Conservation (phyloP, 1,140 invertebrate genomes). For the Daktulosphaira vitifoliae region DNA sequence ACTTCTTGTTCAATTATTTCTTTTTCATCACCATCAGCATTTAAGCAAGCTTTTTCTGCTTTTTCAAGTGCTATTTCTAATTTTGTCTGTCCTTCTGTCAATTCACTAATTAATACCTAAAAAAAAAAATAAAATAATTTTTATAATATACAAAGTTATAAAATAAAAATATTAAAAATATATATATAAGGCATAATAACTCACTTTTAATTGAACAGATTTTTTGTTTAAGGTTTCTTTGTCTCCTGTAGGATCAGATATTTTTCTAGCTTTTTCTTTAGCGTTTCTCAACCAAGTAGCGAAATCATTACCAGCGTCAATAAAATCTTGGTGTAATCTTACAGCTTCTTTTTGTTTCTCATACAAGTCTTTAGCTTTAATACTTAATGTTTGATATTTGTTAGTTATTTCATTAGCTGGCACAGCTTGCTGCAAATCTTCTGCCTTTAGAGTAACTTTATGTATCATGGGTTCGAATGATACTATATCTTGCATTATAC, state of each 20-base stretch:
- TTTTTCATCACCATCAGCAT: conserved; percentile 74
- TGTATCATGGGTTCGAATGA: conserved; percentile 93
- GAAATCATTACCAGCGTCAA: conserved; percentile 85
- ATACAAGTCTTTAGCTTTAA: conserved; percentile 68
- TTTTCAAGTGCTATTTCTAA: conserved; percentile 69
- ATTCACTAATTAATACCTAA: conserved; percentile 63
- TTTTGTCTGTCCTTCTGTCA: conserved; percentile 70
- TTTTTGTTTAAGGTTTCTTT: conserved; percentile 79
- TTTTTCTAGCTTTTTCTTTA: conserved; percentile 83
- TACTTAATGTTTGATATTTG: conserved; percentile 81
- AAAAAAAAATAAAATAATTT: no score
- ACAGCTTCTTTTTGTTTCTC: conserved; percentile 78
- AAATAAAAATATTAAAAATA: neutral
- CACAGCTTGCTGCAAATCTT: conserved; percentile 73
- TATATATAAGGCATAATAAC: neutral
- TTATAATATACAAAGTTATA: no score
- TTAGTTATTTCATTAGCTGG: conserved; percentile 80
- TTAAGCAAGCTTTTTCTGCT: conserved; percentile 70
- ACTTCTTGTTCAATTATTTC: conserved; percentile 88
- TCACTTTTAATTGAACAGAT: conserved; percentile 65
- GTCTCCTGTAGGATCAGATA: conserved; percentile 87
- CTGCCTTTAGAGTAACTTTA: conserved; percentile 82
- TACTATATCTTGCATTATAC: conserved; percentile 88
- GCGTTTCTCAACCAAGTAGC: conserved; percentile 81
- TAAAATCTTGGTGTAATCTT: conserved; percentile 79